Evolutionary conservation across 2,797 vertebrate species (phyloP).

Genomic region (Nyctibius grandis): DNA sequence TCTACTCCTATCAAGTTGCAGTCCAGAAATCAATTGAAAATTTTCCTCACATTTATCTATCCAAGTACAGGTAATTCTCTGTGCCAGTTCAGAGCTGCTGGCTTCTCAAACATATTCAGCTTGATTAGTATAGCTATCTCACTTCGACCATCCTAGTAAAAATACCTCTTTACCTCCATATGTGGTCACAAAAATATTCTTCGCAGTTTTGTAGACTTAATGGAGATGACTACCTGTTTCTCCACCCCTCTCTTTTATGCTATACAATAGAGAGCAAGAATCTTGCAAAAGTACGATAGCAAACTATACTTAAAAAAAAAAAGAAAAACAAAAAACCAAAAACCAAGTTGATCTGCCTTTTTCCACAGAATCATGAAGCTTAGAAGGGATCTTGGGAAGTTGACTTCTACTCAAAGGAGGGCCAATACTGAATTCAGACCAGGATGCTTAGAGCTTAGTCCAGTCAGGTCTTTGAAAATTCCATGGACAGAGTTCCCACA

Average conservation of each 20-base stretch:
- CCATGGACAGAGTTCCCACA: not conserved
- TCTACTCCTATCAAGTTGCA: not conserved
- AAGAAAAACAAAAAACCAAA: too few species aligned
- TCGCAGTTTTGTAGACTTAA: not conserved
- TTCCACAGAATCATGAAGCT: not conserved
- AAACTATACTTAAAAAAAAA: not conserved
- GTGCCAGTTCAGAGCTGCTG: not conserved
- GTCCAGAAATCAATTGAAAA: not conserved
- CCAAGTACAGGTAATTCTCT: not conserved
- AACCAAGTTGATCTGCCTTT: not conserved
- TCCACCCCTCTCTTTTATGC: not conserved
- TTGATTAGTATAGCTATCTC: not conserved
- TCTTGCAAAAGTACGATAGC: not conserved
- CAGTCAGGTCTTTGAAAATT: not conserved
- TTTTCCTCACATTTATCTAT: not conserved
- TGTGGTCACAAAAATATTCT: not conserved
- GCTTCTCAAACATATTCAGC: not conserved
- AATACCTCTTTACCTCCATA: not conserved
- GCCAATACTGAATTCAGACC: not conserved
- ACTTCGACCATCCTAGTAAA: not conserved
- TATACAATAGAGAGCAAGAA: not conserved
- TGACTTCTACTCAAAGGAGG: not conserved
- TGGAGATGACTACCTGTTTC: not conserved
- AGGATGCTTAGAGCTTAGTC: not conserved
- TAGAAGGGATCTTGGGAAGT: not conserved